Percentiles rank a stretch among this genome's conserved stretches.
Conservation (phyloP, 2,888 invertebrate genomes). For the Liopterus haemorrhoidalis region DNA sequence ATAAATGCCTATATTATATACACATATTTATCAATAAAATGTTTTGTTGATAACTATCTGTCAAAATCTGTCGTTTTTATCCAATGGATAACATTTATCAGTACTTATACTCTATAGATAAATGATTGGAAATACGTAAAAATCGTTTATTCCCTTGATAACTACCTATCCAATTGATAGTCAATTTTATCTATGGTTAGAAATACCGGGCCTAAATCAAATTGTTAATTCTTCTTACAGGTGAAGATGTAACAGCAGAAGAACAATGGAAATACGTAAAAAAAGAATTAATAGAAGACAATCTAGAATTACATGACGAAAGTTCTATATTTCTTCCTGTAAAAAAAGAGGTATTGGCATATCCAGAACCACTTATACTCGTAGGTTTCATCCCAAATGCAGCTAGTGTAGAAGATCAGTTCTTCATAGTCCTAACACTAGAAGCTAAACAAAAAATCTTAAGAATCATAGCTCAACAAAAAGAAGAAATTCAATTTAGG, state of each 20-base stretch:
- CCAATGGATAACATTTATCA: too few species aligned
- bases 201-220: too few species aligned
- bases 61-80: too few species aligned
- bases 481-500: conserved; percentile 47
- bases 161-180: too few species aligned
- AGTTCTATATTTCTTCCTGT: conserved; percentile 48
- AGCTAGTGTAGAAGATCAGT: conserved; percentile 49
- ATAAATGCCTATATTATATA: too few species aligned
- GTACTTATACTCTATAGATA: too few species aligned
- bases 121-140: too few species aligned
- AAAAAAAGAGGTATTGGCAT: conserved; percentile 41
- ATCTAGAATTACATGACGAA: conserved; percentile 54
- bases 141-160: too few species aligned
- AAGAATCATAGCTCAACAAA: conserved; percentile 52
- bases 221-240: too few species aligned
- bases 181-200: too few species aligned
- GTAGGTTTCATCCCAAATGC: conserved; percentile 64
- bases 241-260: conserved; percentile 65
- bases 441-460: conserved; percentile 50
- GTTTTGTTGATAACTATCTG: too few species aligned
- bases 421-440: conserved; percentile 59
- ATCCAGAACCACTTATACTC: conserved; percentile 48
- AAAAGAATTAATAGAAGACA: conserved; percentile 57
- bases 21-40: too few species aligned
- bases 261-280: conserved; percentile 65